Evolutionary conservation across 2,113 vertebrate species (phyloP).

Genomic region (Malaclemys terrapin): DNA sequence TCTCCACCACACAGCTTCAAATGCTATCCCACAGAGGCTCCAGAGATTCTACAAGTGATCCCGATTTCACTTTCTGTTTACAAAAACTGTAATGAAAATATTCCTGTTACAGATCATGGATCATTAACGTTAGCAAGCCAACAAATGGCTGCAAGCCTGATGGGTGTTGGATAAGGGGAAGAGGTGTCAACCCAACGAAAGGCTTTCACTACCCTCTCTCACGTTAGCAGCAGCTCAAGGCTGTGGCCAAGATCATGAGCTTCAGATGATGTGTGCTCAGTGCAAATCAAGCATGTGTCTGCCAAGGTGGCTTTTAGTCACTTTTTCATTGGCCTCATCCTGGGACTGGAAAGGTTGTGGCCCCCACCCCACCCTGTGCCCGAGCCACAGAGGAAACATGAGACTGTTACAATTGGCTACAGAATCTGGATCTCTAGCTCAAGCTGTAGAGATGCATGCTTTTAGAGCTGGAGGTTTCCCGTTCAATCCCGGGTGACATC

Average conservation of each 20-base stretch:
- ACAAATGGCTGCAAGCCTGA: conserved; percentile 28
- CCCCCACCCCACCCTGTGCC: not conserved
- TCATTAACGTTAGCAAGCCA: conserved; percentile 25
- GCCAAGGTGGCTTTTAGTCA: too few relatives aligned
- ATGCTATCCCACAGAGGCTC: not conserved
- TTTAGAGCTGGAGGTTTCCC: not conserved
- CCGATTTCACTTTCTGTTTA: conserved; percentile 26
- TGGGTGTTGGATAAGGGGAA: not conserved
- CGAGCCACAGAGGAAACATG: not conserved
- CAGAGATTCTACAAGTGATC: not conserved
- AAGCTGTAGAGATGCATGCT: not conserved
- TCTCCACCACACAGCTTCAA: not conserved
- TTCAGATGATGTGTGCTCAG: conserved; percentile 2
- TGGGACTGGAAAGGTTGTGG: not conserved
- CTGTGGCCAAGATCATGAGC: not conserved
- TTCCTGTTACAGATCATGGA: conserved; percentile 50
- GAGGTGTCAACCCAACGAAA: not conserved
- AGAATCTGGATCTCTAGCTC: not conserved
- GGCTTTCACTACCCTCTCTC: not conserved
- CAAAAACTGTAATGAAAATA: conserved; percentile 48
- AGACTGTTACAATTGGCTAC: not conserved
- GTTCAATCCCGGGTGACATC: not conserved
- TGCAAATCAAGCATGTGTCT: not conserved
- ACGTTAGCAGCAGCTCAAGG: conserved; percentile 1
- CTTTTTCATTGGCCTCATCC: not conserved